These are phyloP conservation scores for Drosophila athabasca DNA, from an alignment of 1,140 invertebrate genomes.

Conservation along the genomic window DNA sequence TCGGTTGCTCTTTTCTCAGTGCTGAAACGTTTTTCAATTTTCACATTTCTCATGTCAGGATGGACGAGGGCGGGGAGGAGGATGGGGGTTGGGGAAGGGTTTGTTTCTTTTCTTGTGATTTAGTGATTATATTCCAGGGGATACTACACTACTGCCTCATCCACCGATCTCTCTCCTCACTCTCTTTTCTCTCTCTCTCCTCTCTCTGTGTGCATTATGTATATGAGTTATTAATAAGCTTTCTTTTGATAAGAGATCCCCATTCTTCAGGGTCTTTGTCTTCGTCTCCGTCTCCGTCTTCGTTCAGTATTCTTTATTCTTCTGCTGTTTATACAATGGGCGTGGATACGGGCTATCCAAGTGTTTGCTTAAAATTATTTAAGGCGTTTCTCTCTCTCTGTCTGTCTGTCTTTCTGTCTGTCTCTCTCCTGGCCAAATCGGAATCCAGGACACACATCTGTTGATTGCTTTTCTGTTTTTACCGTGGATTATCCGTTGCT, in stretches of 20 bases:
- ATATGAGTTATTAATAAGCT: slow-evolving; percentile 75
- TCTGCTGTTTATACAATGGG: slow-evolving; percentile 56
- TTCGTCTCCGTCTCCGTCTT: no score
- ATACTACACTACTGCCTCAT: not conserved
- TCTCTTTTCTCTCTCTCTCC: not conserved
- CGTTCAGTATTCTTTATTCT: slow-evolving; percentile 1
- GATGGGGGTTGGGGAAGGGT: no score
- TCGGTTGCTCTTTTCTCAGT: slow-evolving; percentile 10
- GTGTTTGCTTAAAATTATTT: slow-evolving; percentile 73
- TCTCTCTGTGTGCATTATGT: slow-evolving; percentile 29
- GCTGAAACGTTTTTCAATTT: slow-evolving; percentile 74
- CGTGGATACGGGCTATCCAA: slow-evolving; percentile 32
- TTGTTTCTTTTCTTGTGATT: slow-evolving; percentile 54
- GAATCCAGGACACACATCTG: slow-evolving; percentile 70
- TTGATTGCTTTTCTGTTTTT: slow-evolving; percentile 34
- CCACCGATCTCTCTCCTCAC: slow-evolving; percentile 1
- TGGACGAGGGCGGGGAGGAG: not conserved
- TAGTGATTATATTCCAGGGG: slow-evolving; percentile 65
- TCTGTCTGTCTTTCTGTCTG: slow-evolving; percentile 6
- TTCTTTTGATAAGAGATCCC: slow-evolving; percentile 63
- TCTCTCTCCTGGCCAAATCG: slow-evolving; percentile 24
- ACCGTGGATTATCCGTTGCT: slow-evolving; percentile 8
- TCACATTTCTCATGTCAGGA: slow-evolving; percentile 73
- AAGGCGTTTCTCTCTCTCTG: slow-evolving; percentile 50
- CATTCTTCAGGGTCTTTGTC: not conserved